Evolutionary conservation across 2,888 invertebrate species (phyloP).

Genomic region (Melanchra persicariae): DNA sequence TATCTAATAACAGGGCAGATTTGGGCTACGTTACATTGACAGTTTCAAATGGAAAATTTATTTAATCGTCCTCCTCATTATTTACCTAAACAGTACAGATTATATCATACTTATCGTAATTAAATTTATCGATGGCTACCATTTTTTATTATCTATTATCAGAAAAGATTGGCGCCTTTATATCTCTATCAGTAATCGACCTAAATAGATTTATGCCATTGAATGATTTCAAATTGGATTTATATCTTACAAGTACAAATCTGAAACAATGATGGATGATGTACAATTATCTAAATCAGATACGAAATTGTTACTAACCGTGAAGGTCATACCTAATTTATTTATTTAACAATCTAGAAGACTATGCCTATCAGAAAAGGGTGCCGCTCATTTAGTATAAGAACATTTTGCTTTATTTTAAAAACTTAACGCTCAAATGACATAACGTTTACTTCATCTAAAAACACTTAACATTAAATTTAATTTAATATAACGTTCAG

Average conservation of each 20-base stretch:
- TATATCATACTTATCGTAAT: conserved; percentile 30
- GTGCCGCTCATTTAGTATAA: too few species aligned
- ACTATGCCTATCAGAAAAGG: not conserved
- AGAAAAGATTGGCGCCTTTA: conserved; percentile 37
- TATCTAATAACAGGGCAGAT: conserved; percentile 18
- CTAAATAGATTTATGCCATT: conserved; percentile 50
- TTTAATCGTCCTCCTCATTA: not conserved
- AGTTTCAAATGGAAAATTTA: conserved; percentile 11
- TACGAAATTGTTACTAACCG: conserved; percentile 9
- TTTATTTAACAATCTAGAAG: conserved; percentile 3
- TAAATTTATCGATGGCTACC: conserved; percentile 34
- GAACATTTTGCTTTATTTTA: too few species aligned
- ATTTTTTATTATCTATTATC: conserved; percentile 34
- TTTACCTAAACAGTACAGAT: conserved; percentile 14
- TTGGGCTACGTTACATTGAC: conserved; percentile 6
- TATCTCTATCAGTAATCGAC: conserved; percentile 44
- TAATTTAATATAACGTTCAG: too few species aligned
- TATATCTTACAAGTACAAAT: conserved; percentile 35
- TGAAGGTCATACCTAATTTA: not conserved
- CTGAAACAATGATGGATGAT: conserved; percentile 48
- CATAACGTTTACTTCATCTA: too few species aligned
- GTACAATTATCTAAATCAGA: conserved; percentile 19
- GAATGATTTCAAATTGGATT: conserved; percentile 33
- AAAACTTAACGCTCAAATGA: too few species aligned
- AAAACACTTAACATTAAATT: too few species aligned